Conservation (phyloP, 30 jellyfish, hydroid and myxozoan species). For the Cassiopea xamachana region DNA sequence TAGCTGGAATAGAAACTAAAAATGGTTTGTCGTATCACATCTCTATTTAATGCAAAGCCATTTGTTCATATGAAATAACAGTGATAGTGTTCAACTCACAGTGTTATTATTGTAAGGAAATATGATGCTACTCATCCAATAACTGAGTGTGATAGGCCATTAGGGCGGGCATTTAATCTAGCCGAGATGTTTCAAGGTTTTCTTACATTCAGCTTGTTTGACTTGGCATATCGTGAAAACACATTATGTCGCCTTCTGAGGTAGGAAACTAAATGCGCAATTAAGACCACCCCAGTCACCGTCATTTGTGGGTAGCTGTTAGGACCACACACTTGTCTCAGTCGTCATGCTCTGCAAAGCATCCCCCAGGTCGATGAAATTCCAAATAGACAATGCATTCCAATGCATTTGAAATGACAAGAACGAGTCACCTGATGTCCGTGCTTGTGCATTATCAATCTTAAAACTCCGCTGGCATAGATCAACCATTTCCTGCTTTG, state of each 20-base stretch:
- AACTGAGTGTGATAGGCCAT: no score
- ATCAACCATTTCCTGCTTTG: not conserved
- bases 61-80: no score
- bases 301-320: not conserved
- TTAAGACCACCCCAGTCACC: conserved; percentile 26
- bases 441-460: not conserved
- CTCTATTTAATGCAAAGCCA: no score
- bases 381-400: conserved; percentile 18
- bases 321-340: conserved; percentile 34
- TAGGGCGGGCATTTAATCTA: no score
- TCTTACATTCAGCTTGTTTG: conserved; percentile 10
- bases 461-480: not conserved
- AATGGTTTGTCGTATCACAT: no score
- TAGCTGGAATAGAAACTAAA: no score
- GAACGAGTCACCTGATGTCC: not conserved
- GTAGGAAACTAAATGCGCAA: conserved; percentile 14
- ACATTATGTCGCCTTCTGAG: conserved; percentile 6
- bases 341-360: not conserved
- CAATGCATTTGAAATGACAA: not conserved
- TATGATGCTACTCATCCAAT: no score
- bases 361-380: conserved; percentile 26
- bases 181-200: no score
- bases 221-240: conserved; percentile 21
- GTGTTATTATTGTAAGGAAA: no score
- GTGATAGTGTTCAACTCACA: no score